A percentile compares a stretch with the other conserved stretches of the same genome.
These are phyloP conservation scores for Aphelinus certus DNA, from an alignment of 1,140 invertebrate species.

Conservation along the genomic window DNA sequence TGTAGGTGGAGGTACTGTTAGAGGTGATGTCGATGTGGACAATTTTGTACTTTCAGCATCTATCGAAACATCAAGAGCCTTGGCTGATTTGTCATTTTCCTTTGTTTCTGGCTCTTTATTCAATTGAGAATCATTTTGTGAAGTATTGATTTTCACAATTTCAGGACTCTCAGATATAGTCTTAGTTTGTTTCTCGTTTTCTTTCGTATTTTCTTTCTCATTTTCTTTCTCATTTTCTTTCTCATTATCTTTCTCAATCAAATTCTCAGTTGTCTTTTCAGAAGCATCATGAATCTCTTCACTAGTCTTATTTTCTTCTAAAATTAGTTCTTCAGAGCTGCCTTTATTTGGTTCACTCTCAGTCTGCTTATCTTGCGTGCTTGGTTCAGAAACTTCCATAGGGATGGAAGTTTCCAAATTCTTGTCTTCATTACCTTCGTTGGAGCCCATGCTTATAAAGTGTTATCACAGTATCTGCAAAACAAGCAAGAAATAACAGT, in stretches of 20 bases:
- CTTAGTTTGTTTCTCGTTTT: too few relatives aligned
- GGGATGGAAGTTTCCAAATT: constrained; percentile 23
- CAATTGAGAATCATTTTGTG: constrained; percentile 12
- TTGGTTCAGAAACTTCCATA: constrained; percentile 29
- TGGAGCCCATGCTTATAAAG: constrained; percentile 29
- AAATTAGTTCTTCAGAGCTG: constrained; percentile 12
- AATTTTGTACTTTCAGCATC: constrained; percentile 1
- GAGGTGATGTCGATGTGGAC: too few relatives aligned
- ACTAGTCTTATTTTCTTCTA: constrained; percentile 24
- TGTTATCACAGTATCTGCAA: constrained; percentile 19
- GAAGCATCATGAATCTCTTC: neutral
- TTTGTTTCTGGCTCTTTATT: too few relatives aligned
- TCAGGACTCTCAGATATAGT: constrained; percentile 12
- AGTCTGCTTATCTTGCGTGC: constrained; percentile 23
- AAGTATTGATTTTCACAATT: constrained; percentile 32
- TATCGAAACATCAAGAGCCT: too few relatives aligned
- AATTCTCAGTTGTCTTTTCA: neutral
- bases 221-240: neutral
- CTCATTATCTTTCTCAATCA: neutral
- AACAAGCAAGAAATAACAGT: constrained; percentile 13
- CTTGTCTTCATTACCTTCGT: constrained; percentile 26
- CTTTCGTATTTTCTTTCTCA: neutral
- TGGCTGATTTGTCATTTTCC: too few relatives aligned
- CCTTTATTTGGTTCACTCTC: constrained; percentile 17
- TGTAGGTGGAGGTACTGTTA: neutral